Conservation (phyloP, 2,113 vertebrate genomes). For the Leptosomus discolor region DNA sequence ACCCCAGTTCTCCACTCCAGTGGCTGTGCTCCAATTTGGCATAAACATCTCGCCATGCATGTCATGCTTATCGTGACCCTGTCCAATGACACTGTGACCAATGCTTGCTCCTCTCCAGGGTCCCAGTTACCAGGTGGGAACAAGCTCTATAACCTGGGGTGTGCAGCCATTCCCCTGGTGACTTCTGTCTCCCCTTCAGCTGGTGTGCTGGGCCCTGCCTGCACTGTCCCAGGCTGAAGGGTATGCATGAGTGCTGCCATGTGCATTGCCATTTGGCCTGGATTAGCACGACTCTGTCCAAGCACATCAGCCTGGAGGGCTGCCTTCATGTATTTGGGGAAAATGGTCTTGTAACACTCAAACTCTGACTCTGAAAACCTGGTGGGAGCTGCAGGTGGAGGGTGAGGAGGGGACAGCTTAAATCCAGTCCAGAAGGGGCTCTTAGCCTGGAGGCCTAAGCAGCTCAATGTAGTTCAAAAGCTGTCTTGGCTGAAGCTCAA, state of each 20-base stretch:
- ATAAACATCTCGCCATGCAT: accelerated
- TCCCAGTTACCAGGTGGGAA: not conserved
- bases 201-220: not conserved
- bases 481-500: not conserved
- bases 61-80: not conserved
- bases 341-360: not conserved
- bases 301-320: not conserved
- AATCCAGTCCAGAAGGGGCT: not conserved
- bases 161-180: not conserved
- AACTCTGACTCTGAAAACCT: not conserved
- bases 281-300: not conserved
- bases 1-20: not conserved
- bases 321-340: not conserved
- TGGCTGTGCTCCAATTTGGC: not conserved
- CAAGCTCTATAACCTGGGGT: not conserved
- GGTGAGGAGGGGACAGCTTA: not conserved
- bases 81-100: not conserved
- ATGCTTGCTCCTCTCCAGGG: not conserved
- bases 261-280: not conserved
- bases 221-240: not conserved
- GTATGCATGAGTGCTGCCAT: not conserved
- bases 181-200: not conserved
- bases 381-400: not conserved
- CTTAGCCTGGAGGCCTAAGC: not conserved
- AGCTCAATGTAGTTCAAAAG: not conserved